Evolutionary conservation across 1,140 invertebrate genomes (phyloP).

Genomic region (Drosophila parvula): DNA sequence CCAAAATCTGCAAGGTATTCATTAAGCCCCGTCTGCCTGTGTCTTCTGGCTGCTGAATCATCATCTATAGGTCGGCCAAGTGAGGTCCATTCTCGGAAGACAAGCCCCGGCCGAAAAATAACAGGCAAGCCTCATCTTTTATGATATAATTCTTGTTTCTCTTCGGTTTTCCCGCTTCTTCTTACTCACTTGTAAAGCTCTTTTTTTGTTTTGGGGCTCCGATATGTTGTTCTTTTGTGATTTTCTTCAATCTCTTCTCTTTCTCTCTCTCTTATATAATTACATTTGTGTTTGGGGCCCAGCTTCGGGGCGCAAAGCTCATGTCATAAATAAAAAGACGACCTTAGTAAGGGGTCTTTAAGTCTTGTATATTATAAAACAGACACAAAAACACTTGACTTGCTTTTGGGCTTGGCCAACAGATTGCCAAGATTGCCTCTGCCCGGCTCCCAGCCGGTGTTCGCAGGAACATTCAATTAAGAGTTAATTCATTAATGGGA

Average conservation of each 20-base stretch:
- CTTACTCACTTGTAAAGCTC: constrained; percentile 39
- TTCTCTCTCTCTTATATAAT: constrained; percentile 64
- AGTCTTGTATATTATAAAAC: constrained; percentile 27
- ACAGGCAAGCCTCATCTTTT: constrained; percentile 65
- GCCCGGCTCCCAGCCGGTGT: constrained; percentile 1
- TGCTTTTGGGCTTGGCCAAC: constrained; percentile 9
- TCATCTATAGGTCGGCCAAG: constrained; percentile 35
- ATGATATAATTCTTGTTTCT: constrained; percentile 60
- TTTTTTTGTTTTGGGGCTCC: constrained; percentile 21
- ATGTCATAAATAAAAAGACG: constrained; percentile 76
- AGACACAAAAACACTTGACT: constrained; percentile 60
- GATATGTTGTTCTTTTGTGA: constrained; percentile 50
- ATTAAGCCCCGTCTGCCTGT: constrained; percentile 66
- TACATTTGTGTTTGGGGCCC: constrained; percentile 65
- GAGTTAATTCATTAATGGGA: constrained; percentile 43
- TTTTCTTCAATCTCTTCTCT: constrained; percentile 32
- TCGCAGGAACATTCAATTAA: constrained; percentile 44
- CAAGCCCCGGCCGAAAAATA: constrained; percentile 62
- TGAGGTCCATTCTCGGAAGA: constrained; percentile 65
- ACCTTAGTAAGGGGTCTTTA: constrained; percentile 52
- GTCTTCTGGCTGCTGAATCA: constrained; percentile 62
- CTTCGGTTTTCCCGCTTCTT: constrained; percentile 32
- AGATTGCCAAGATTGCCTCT: constrained; percentile 16
- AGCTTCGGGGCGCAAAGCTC: constrained; percentile 63
- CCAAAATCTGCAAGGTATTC: constrained; percentile 78